Conservation (phyloP, 2,113 vertebrate genomes). For the Ursus arctos region DNA sequence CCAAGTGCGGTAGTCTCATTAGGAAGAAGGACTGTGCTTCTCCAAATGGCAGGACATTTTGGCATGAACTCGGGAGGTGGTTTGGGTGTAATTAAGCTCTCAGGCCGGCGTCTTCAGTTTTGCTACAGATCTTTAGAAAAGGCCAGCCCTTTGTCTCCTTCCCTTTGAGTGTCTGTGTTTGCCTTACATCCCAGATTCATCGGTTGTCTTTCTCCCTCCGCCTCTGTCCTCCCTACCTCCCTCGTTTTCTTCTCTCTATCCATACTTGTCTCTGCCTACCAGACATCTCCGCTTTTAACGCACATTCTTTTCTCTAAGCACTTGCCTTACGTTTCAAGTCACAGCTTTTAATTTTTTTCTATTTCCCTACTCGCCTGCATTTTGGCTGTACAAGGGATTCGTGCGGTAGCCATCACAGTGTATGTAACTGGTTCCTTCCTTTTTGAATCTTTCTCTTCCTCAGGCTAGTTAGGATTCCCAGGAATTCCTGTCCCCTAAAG, state of each 20-base stretch:
- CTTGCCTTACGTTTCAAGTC: background rate
- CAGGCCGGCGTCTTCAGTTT: background rate
- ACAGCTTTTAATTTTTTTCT: background rate
- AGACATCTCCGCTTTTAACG: background rate
- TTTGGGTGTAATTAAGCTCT: background rate
- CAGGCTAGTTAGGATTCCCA: background rate
- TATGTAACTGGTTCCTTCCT: background rate
- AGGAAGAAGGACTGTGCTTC: background rate
- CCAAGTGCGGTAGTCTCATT: background rate
- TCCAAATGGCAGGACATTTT: background rate
- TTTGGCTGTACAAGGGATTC: background rate
- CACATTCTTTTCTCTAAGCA: background rate
- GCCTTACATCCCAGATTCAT: background rate
- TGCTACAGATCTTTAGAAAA: background rate
- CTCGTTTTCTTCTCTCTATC: background rate
- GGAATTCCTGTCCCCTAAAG: background rate
- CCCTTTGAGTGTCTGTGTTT: accelerated
- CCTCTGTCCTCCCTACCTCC: accelerated
- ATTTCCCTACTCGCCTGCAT: background rate
- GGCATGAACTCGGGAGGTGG: background rate
- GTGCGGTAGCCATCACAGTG: accelerated
- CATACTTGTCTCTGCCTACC: background rate
- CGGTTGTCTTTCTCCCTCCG: background rate
- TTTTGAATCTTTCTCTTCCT: background rate
- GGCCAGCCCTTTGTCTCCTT: background rate